Conservation (phyloP, 2,113 vertebrate species). For the Tautogolabrus adspersus region DNA sequence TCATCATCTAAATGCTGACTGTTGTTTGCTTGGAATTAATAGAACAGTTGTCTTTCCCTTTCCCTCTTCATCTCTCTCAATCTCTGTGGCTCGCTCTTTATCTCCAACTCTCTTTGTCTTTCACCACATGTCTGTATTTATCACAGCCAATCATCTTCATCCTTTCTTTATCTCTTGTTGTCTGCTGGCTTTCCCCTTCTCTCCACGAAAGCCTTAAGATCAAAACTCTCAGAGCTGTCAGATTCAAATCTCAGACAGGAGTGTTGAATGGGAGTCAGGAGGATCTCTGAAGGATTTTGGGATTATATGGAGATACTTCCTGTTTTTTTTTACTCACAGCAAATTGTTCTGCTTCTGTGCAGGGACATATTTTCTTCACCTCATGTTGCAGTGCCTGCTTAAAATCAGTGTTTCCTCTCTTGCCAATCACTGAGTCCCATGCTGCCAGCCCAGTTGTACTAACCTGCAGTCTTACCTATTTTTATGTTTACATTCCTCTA, state of each 20-base stretch:
- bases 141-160: slow-evolving; percentile 30
- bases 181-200: slow-evolving; percentile 8
- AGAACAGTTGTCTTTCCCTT: slow-evolving; percentile 20
- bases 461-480: slow-evolving; percentile 33
- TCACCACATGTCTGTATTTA: slow-evolving; percentile 21
- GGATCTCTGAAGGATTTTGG: slow-evolving; percentile 3
- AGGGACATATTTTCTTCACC: slow-evolving; percentile 1
- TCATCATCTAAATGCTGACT: slow-evolving; percentile 76
- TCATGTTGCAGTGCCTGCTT: slow-evolving; percentile 12
- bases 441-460: neutral
- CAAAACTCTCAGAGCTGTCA: slow-evolving; percentile 48
- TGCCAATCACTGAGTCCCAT: slow-evolving; percentile 15
- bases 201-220: slow-evolving; percentile 31
- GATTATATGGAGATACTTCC: neutral
- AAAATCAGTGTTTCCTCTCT: slow-evolving; percentile 16
- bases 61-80: neutral
- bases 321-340: slow-evolving; percentile 4
- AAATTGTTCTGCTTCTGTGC: slow-evolving; percentile 1
- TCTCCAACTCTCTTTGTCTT: slow-evolving; percentile 16
- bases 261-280: neutral
- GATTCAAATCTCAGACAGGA: slow-evolving; percentile 19
- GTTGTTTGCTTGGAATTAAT: slow-evolving; percentile 61
- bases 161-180: slow-evolving; percentile 19
- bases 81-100: slow-evolving; percentile 3
- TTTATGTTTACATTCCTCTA: slow-evolving; percentile 36